These are phyloP conservation scores for Leptinotarsa undecemlineata DNA, from an alignment of 1,140 invertebrate genomes.

Conservation along the genomic window DNA sequence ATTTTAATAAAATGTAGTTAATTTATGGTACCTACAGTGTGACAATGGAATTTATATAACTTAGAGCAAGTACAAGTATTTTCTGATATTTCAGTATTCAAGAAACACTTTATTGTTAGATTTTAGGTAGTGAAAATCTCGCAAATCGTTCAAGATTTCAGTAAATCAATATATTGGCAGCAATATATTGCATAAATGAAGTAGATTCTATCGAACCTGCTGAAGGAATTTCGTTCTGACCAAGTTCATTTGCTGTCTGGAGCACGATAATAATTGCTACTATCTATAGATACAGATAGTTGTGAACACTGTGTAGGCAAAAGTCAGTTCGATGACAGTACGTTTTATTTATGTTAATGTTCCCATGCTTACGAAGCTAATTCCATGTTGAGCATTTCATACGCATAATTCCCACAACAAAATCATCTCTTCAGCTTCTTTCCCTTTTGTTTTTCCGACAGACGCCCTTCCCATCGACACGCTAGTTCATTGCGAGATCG, in stretches of 20 bases:
- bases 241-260: background rate
- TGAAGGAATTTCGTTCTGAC: background rate
- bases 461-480: conserved; percentile 1
- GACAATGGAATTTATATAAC: too few species aligned
- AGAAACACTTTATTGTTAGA: too few species aligned
- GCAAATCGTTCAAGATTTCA: too few species aligned
- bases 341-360: conserved; percentile 9
- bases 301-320: background rate
- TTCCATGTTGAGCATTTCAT: conserved; percentile 11
- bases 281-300: background rate
- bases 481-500: background rate
- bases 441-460: background rate
- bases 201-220: background rate
- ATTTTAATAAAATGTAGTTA: too few species aligned
- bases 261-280: background rate
- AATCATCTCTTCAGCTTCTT: background rate
- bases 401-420: conserved; percentile 8
- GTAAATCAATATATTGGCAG: too few species aligned
- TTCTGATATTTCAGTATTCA: too few species aligned
- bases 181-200: too few species aligned
- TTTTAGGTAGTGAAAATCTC: too few species aligned
- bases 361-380: conserved; percentile 13
- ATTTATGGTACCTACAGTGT: too few species aligned
- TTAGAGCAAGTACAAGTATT: too few species aligned
- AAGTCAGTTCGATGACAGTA: background rate